These are phyloP conservation scores for Malacosoma neustria DNA, from an alignment of 2,888 invertebrate species.

Conservation along the genomic window DNA sequence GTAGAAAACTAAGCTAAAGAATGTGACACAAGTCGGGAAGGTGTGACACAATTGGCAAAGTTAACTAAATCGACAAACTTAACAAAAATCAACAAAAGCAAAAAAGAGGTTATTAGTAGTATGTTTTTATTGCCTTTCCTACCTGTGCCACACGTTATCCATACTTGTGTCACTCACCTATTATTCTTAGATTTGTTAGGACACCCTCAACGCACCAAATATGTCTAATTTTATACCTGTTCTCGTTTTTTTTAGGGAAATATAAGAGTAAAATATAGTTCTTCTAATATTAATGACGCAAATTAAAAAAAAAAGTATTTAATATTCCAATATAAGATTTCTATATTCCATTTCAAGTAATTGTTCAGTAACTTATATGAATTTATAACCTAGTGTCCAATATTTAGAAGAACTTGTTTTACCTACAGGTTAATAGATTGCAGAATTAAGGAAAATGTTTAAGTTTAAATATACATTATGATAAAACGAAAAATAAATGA, in stretches of 20 bases:
- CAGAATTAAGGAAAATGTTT: too few species aligned
- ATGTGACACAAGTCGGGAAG: conserved; percentile 75
- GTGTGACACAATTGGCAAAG: conserved; percentile 61
- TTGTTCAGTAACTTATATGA: too few species aligned
- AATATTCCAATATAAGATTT: background rate
- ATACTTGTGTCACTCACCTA: conserved; percentile 75
- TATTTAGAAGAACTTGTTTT: too few species aligned
- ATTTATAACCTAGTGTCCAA: too few species aligned
- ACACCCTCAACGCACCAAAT: conserved; percentile 23
- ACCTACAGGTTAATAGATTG: too few species aligned
- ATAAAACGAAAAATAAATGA: too few species aligned
- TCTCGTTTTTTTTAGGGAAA: background rate
- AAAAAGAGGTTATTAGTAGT: conserved; percentile 7
- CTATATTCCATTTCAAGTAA: too few species aligned
- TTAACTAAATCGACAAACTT: conserved; percentile 15
- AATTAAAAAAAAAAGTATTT: background rate
- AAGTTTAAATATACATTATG: too few species aligned
- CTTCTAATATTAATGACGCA: too few species aligned
- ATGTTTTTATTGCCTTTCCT: conserved; percentile 47
- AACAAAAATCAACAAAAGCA: conserved; percentile 14
- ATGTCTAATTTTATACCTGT: conserved; percentile 10
- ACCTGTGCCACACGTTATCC: conserved; percentile 72
- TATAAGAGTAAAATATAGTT: too few species aligned
- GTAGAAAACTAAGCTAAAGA: conserved; percentile 2
- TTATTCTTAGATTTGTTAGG: conserved; percentile 16